phyloP scores from a whole-genome alignment of 2,797 vertebrate genomes.

The Pipistrellus nathusii region DNA sequence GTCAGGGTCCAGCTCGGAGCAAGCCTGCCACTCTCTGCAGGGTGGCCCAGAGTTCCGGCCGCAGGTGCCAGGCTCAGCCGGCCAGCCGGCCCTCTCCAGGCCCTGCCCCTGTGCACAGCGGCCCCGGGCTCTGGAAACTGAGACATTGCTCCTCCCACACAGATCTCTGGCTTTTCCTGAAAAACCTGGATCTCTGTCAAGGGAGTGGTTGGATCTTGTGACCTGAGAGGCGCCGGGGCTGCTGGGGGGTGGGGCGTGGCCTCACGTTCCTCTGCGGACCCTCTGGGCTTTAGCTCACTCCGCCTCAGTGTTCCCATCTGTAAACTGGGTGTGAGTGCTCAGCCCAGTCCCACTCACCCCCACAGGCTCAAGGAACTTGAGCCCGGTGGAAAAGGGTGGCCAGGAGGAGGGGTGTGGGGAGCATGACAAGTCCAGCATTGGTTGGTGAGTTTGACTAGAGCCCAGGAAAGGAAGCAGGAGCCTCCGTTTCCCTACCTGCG shows the following conservation, averaged over 20 bases:
- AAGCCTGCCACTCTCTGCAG: background rate
- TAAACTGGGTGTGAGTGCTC: background rate
- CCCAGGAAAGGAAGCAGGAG: background rate
- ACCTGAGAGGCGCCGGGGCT: background rate
- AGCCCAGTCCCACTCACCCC: background rate
- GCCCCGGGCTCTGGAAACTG: background rate
- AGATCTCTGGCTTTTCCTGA: background rate
- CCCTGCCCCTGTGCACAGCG: background rate
- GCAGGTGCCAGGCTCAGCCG: background rate
- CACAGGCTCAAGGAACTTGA: background rate
- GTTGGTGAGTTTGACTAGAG: background rate
- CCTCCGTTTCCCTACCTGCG: background rate
- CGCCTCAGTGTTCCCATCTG: background rate
- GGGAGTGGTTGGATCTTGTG: background rate
- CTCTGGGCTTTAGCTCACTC: background rate
- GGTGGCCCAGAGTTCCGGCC: background rate
- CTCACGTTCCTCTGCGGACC: background rate
- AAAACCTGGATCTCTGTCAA: background rate
- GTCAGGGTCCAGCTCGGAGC: background rate
- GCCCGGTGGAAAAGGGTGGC: too few species aligned
- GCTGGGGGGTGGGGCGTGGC: background rate
- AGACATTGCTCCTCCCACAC: background rate
- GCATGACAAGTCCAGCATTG: too few species aligned
- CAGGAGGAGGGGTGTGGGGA: accelerated
- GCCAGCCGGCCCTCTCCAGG: background rate